Evolutionary conservation across 2,113 vertebrate genomes (phyloP).

Genomic region (Lates calcarifer): DNA sequence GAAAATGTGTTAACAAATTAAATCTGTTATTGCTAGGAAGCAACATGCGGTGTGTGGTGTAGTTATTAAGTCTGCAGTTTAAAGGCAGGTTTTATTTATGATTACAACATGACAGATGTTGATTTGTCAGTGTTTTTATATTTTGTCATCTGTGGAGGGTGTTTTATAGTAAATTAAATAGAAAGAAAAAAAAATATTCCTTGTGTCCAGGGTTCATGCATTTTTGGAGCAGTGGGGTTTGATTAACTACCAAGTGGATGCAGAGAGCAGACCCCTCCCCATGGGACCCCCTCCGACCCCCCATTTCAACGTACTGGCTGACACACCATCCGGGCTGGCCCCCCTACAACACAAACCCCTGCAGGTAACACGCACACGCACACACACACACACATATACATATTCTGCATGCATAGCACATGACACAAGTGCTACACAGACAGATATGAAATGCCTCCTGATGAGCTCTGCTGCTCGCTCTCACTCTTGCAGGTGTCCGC

Average conservation of each 20-base stretch:
- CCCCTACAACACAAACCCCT: conserved; percentile 93
- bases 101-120: neutral
- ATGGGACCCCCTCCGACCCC: conserved; percentile 98
- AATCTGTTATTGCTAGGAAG: conserved; percentile 12
- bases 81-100: conserved; percentile 1
- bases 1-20: conserved; percentile 3
- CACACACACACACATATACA: neutral
- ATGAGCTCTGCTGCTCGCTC: neutral
- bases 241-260: conserved; percentile 98
- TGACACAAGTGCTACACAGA: neutral
- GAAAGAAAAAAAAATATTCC: neutral
- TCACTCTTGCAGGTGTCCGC: conserved; percentile 87
- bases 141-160: neutral
- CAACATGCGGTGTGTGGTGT: neutral
- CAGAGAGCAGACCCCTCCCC: conserved; percentile 95
- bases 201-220: conserved; percentile 89
- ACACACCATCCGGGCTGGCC: conserved; percentile 91
- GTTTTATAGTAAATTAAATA: neutral
- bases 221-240: conserved; percentile 99
- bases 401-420: neutral
- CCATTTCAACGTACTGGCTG: conserved; percentile 95
- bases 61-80: neutral
- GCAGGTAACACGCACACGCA: conserved; percentile 84
- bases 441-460: neutral
- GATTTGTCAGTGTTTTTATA: conserved; percentile 2